Base-by-base conservation (phyloP, 2,888 invertebrate genomes). In the Eupithecia inturbata region DNA sequence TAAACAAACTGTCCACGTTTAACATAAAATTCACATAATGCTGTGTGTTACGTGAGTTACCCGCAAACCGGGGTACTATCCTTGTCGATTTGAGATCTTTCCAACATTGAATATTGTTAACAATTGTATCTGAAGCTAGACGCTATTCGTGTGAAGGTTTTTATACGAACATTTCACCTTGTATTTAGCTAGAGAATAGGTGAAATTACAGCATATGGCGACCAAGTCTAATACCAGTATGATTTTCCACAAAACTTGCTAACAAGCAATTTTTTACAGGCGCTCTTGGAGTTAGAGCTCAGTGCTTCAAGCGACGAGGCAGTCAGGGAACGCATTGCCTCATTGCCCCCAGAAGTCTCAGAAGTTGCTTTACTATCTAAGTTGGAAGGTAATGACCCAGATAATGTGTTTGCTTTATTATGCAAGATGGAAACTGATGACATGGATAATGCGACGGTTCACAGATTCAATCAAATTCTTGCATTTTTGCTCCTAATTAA, bases 241-340 rank as follows among this genome's bases (percentile, higher is more conserved):
- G 19, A 26, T 63, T 49, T 63, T 22, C 63, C 22, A n/a, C 66
- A 68, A 26, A 28, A 57, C 14, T 63, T 68, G 57, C 63, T 72
- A 67, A 75, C n/a, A 70, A 63, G 45, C 12, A 71, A 39, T 71
- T 73, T 70, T 36, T 90, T 90, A 6, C 91, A 95, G 92, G 96
- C 96, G 2, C 94, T 97, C 72, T 95, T 97, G 90, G 98, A 98
- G 82, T 94, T 99, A 83, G 99, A 99, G 90, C 98, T 98, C 85
- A 98, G 98, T 75, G 99, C 99, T 1, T 99, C 99, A 0, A 98
- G 98, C 83, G 99, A 99, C 95, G 99, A 98, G 78, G 96, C 96
- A 0, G 98, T 99, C 1, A 95, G 99, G 79, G 98, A 99, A 89
- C 96, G 97, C 87, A 99, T 99, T 81, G 98, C 99, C 0, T 98